A percentile compares a stretch with the other conserved stretches of the same genome.
These are phyloP conservation scores for Aphelinus certus DNA, from an alignment of 1,140 invertebrate species.

Conservation along the genomic window DNA sequence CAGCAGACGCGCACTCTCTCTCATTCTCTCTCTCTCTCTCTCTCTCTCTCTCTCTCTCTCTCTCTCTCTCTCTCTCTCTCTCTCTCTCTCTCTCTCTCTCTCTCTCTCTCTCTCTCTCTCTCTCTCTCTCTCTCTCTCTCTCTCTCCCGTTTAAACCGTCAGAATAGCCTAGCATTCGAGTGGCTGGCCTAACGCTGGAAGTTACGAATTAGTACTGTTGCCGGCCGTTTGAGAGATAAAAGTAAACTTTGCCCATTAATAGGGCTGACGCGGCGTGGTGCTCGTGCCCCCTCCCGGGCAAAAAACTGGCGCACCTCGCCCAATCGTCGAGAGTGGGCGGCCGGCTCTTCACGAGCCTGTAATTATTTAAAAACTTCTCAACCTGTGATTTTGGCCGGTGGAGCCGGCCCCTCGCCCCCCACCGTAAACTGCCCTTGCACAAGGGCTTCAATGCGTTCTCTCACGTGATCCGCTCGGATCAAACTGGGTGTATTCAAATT, in stretches of 20 bases:
- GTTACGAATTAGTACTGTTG: conserved; percentile 66
- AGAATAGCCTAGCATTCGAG: neutral
- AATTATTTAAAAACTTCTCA: conserved; percentile 65
- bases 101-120: neutral
- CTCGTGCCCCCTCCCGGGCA: neutral
- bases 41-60: neutral
- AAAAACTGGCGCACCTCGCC: conserved; percentile 38
- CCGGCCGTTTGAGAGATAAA: conserved; percentile 66
- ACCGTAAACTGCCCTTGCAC: neutral
- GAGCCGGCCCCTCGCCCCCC: too few species aligned
- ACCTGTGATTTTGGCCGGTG: conserved; percentile 34
- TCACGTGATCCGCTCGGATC: too few species aligned
- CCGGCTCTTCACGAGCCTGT: conserved; percentile 52
- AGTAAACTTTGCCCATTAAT: conserved; percentile 67
- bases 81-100: conserved; percentile 16
- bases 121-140: conserved; percentile 8
- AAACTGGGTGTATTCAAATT: too few species aligned
- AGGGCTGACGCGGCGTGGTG: conserved; percentile 45
- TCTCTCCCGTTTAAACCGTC: too few species aligned
- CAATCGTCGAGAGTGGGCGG: conserved; percentile 31
- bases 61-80: conserved; percentile 20
- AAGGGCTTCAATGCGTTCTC: neutral
- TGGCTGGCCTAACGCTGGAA: conserved; percentile 55
- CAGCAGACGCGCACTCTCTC: conserved; percentile 16
- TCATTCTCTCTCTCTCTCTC: neutral